Evolutionary conservation across 2,888 invertebrate species (phyloP).

Genomic region (Plebejus anna): DNA sequence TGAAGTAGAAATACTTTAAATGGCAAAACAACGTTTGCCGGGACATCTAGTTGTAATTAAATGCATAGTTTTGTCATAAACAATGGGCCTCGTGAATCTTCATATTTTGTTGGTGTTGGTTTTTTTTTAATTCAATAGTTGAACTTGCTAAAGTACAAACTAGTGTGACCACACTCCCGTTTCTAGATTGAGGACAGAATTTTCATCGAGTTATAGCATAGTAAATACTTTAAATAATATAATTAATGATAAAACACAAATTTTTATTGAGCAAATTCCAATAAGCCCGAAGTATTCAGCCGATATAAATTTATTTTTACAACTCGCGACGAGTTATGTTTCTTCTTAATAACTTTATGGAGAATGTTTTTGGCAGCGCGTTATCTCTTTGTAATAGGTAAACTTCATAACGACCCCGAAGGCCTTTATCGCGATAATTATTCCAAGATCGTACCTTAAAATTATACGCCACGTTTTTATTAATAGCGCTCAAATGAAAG

Average conservation of each 20-base stretch:
- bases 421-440: constrained; percentile 35
- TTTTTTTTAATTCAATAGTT: too few relatives aligned
- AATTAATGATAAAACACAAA: not conserved
- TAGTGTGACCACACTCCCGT: too few relatives aligned
- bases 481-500: not conserved
- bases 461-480: constrained; percentile 1
- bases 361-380: constrained; percentile 40
- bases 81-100: too few relatives aligned
- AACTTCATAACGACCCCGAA: constrained; percentile 38
- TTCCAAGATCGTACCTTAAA: constrained; percentile 25
- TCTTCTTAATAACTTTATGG: constrained; percentile 29
- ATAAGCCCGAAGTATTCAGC: not conserved
- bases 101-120: too few relatives aligned
- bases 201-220: too few relatives aligned
- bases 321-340: constrained; percentile 16
- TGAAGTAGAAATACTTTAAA: too few relatives aligned
- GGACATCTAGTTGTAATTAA: too few relatives aligned
- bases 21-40: too few relatives aligned
- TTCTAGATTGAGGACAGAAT: too few relatives aligned
- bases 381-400: constrained; percentile 40
- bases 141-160: too few relatives aligned
- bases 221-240: too few relatives aligned
- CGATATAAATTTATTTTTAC: constrained; percentile 15
- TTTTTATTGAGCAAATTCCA: not conserved
- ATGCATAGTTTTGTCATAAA: too few relatives aligned